Evolutionary conservation across 2,888 invertebrate genomes (phyloP).

Genomic region (Pyrrhia umbra): DNA sequence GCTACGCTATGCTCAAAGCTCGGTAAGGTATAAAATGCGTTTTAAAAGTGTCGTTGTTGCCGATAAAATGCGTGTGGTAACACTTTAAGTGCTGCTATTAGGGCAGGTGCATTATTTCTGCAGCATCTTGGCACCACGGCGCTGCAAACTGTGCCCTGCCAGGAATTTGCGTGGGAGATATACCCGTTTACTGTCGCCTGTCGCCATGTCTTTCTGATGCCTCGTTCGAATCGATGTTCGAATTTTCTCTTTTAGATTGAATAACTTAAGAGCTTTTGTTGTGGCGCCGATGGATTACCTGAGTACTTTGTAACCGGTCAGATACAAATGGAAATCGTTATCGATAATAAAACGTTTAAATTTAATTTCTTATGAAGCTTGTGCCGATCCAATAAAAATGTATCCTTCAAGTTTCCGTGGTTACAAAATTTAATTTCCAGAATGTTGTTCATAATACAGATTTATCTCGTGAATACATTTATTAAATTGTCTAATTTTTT

Average conservation of each 20-base stretch:
- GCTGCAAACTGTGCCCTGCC: constrained; percentile 67
- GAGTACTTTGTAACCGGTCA: constrained; percentile 15
- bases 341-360: constrained; percentile 18
- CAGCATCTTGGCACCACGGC: constrained; percentile 55
- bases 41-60: constrained; percentile 48
- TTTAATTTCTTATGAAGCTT: constrained; percentile 35
- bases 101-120: constrained; percentile 57
- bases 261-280: constrained; percentile 49
- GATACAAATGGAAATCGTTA: constrained; percentile 42
- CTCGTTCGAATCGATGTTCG: constrained; percentile 51
- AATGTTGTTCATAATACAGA: background rate
- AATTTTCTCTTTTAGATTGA: constrained; percentile 54
- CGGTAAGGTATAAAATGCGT: constrained; percentile 35
- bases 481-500: too few relatives aligned
- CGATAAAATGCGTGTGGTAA: constrained; percentile 57
- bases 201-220: constrained; percentile 73
- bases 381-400: constrained; percentile 2
- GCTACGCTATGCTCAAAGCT: constrained; percentile 20
- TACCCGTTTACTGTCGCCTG: constrained; percentile 73
- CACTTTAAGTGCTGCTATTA: constrained; percentile 47
- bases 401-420: background rate
- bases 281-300: constrained; percentile 21
- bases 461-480: background rate
- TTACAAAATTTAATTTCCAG: background rate
- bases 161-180: constrained; percentile 85